phyloP scores from a whole-genome alignment of 2,113 vertebrate genomes.

The Hymenochirus boettgeri region DNA sequence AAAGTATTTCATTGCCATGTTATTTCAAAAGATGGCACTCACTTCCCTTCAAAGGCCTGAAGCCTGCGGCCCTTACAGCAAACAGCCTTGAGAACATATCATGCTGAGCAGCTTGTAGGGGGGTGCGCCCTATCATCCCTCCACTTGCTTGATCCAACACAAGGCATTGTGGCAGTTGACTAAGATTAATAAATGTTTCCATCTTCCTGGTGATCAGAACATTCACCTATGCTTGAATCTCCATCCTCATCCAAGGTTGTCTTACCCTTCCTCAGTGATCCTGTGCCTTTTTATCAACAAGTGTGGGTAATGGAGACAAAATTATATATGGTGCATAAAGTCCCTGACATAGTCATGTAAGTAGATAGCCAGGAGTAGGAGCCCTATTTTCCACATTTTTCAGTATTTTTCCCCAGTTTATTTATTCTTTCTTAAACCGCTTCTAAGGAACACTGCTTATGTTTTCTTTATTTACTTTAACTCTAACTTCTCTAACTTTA shows the following conservation, averaged over 20 bases:
- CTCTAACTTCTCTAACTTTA: too few species aligned
- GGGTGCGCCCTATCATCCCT: conserved; percentile 50
- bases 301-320: too few species aligned
- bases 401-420: background rate
- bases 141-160: background rate
- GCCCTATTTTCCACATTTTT: too few species aligned
- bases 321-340: too few species aligned
- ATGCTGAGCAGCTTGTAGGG: conserved; percentile 79
- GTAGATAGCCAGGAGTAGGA: too few species aligned
- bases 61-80: conserved; percentile 95
- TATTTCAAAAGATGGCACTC: conserved; percentile 98
- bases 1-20: conserved; percentile 67
- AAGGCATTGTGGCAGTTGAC: background rate
- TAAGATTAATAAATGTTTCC: background rate
- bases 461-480: too few species aligned
- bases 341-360: too few species aligned
- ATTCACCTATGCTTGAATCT: background rate
- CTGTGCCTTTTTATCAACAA: background rate
- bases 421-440: too few species aligned
- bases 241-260: background rate
- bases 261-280: background rate
- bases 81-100: conserved; percentile 92
- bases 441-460: too few species aligned
- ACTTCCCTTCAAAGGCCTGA: conserved; percentile 97
- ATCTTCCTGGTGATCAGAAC: conserved; percentile 17